Evolutionary conservation across 2,113 vertebrate genomes (phyloP).

Genomic region (crab-eating macaque (Macaca fascicularis)): DNA sequence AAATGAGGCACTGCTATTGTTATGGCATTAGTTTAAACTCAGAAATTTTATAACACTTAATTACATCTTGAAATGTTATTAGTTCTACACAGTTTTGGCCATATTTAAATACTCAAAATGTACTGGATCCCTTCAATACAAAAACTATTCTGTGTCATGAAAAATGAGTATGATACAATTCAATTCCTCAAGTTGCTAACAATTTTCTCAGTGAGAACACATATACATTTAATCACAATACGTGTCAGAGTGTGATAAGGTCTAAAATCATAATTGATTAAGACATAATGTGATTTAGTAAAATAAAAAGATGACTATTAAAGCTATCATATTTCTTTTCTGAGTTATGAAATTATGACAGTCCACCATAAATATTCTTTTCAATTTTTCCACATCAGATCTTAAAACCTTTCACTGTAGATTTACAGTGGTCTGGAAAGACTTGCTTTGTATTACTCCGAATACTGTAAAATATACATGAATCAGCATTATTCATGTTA

Average conservation of each 20-base stretch:
- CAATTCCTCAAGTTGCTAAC: background rate
- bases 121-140: background rate
- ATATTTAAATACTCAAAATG: background rate
- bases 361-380: constrained; percentile 15
- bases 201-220: background rate
- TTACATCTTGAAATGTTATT: background rate
- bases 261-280: constrained; percentile 41
- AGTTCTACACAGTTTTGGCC: background rate
- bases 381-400: background rate
- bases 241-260: background rate
- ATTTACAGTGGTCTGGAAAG: constrained; percentile 40
- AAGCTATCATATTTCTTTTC: constrained; percentile 27
- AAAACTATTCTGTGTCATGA: background rate
- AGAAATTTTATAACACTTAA: background rate
- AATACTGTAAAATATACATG: constrained; percentile 40
- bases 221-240: background rate
- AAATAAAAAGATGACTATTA: constrained; percentile 11
- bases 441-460: constrained; percentile 6
- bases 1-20: background rate
- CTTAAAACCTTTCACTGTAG: constrained; percentile 39
- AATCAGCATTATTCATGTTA: constrained; percentile 51
- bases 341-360: constrained; percentile 37
- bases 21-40: background rate
- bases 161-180: background rate
- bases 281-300: background rate